Evolutionary conservation across 1,140 invertebrate genomes (phyloP).

Genomic region (Pseudomyrmex pallidus): DNA sequence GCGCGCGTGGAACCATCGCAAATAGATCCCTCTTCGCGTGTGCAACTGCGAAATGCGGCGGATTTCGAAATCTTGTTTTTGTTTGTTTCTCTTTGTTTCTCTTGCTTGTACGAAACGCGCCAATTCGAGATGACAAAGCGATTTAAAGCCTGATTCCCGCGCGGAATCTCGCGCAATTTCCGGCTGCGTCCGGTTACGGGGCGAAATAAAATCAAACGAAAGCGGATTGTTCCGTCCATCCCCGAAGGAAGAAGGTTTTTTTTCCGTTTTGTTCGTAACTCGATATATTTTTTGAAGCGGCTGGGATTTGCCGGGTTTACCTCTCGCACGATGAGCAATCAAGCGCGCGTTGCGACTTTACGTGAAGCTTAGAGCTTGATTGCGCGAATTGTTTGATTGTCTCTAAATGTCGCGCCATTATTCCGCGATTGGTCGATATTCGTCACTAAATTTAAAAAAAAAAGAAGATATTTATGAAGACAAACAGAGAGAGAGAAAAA

Average conservation of each 20-base stretch:
- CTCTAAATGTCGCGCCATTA: background rate
- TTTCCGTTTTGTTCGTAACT: constrained; percentile 34
- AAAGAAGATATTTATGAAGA: background rate
- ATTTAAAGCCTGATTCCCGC: constrained; percentile 46
- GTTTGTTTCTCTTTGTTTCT: background rate
- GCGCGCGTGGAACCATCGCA: background rate
- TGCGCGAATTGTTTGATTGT: constrained; percentile 32
- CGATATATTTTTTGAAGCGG: constrained; percentile 49
- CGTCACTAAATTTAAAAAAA: background rate
- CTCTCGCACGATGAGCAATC: constrained; percentile 30
- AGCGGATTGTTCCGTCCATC: constrained; percentile 30
- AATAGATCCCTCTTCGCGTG: constrained; percentile 13
- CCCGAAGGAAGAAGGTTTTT: constrained; percentile 1
- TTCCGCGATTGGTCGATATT: background rate
- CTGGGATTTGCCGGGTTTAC: constrained; percentile 34
- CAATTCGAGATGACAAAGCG: constrained; percentile 39
- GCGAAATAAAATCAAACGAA: constrained; percentile 47
- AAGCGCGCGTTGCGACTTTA: constrained; percentile 24
- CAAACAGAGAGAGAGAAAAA: background rate
- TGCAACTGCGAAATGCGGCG: constrained; percentile 19
- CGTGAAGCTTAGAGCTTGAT: constrained; percentile 38
- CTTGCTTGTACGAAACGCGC: constrained; percentile 2
- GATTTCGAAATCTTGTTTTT: constrained; percentile 43
- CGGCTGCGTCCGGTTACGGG: constrained; percentile 11
- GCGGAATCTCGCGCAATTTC: constrained; percentile 56